Percentiles rank a stretch among this genome's conserved stretches.
Conservation (phyloP, 2,797 vertebrate genomes). For the Enteromius afrohamiltoni region DNA sequence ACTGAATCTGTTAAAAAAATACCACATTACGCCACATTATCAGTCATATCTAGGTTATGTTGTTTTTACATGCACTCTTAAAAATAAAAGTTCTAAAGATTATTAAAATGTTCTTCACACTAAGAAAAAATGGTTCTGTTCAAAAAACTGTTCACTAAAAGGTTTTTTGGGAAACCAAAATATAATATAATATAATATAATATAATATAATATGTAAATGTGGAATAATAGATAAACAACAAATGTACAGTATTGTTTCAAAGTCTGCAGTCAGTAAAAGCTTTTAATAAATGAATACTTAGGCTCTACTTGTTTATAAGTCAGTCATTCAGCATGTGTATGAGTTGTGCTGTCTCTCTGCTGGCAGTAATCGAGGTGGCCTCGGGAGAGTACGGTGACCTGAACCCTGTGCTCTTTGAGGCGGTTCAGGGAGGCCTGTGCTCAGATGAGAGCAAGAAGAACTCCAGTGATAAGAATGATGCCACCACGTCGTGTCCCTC, state of each 20-base stretch:
- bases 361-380: constrained; percentile 94
- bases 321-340: constrained; percentile 2
- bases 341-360: constrained; percentile 20
- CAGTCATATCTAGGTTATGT: neutral
- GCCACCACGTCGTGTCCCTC: constrained; percentile 77
- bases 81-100: too few relatives aligned
- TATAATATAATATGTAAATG: neutral
- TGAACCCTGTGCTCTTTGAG: constrained; percentile 93
- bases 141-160: too few relatives aligned
- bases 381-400: constrained; percentile 96
- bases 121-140: too few relatives aligned
- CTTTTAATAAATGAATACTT: too few relatives aligned
- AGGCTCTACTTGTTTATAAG: neutral
- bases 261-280: neutral
- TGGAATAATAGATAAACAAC: neutral
- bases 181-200: too few relatives aligned
- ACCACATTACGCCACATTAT: too few relatives aligned
- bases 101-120: too few relatives aligned
- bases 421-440: constrained; percentile 95
- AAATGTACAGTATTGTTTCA: neutral
- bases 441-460: constrained; percentile 88
- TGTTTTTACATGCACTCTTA: too few relatives aligned
- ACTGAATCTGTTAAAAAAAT: neutral
- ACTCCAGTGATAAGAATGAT: constrained; percentile 85
- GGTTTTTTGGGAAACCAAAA: too few relatives aligned